Base-by-base conservation (phyloP, 2,888 invertebrate species). In the Thecophora atra region DNA sequence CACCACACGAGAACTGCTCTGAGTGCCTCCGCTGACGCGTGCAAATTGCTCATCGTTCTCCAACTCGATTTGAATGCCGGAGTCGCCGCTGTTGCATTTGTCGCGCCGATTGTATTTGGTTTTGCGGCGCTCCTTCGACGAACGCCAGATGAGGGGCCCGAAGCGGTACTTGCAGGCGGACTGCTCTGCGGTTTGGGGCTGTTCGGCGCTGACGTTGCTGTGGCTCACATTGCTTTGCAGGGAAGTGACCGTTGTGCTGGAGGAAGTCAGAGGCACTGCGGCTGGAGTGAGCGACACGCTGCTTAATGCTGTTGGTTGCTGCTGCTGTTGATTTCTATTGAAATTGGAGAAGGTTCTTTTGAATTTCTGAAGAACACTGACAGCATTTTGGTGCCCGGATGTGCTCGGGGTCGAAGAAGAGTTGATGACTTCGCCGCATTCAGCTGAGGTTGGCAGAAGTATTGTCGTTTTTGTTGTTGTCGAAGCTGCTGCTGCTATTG, bases 61-160 rank as follows among this genome's bases (percentile, higher is more conserved):
- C 56, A 86, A 75, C 88, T 91, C 91, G 78, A 92, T 90, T 85
- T 92, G 91, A 80, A 92, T 92, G 76, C 92, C 92, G 75, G 91
- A 92, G 84, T 92, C 92, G 5, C 92, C 92, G 81, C 91, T 92
- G 84, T 91, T 91, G 85, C 92, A 92, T 84, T 92, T 92, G 77
- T 91, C 90, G 78, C 89, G 91, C 72, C 92, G 88, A 72, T 91
- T 90, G 70, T 91, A 90, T 84, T 92, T 92, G 77, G 89, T 90
- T 82, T 90, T 91, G 80, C 91, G 91, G 71, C 91, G 87, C 81
- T 92, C 92, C 82, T 91, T 92, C 80, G 91, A 92, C 24, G 90
- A 89, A 74, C 92, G 89, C 91, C 92, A 92, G 71, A 91, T 89
- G 69, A 92, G 87, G 37, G 91, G 91, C n/a, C 92, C 92, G 82